A percentile compares a stretch with the other conserved stretches of the same genome.
phyloP scores from a whole-genome alignment of 1,140 invertebrate species.

The Tetragnatha versicolor region DNA sequence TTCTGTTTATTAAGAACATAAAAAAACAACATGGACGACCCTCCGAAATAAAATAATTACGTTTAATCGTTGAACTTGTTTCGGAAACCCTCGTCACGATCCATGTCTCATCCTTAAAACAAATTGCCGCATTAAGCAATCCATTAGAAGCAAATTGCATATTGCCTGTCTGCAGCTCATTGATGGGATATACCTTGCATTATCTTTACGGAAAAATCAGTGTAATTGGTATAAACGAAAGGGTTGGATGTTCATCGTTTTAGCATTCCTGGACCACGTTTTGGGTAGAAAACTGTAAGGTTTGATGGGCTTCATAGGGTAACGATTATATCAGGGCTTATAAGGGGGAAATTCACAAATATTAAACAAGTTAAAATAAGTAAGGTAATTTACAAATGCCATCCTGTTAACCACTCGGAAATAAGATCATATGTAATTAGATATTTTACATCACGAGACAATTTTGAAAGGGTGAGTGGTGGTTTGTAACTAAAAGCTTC shows the following conservation, averaged over 20 bases:
- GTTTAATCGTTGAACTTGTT: not conserved
- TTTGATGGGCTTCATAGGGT: not conserved
- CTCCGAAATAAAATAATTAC: not conserved
- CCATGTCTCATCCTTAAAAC: not conserved
- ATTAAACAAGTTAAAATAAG: too few relatives aligned
- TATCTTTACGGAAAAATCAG: not conserved
- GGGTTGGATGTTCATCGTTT: not conserved
- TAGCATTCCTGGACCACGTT: too few relatives aligned
- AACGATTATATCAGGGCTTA: not conserved
- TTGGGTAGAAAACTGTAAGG: not conserved
- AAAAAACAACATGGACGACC: too few relatives aligned
- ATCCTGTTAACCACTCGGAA: too few relatives aligned
- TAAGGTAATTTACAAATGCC: too few relatives aligned
- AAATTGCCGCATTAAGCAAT: not conserved
- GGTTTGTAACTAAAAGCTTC: too few relatives aligned
- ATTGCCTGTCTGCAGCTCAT: not conserved
- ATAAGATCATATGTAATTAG: too few relatives aligned
- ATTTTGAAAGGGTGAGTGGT: too few relatives aligned
- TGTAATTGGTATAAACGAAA: not conserved
- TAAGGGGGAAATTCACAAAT: not conserved
- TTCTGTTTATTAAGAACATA: not conserved
- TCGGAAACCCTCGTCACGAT: not conserved
- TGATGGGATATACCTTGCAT: not conserved
- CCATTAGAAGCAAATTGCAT: not conserved
- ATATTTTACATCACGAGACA: too few relatives aligned